Evolutionary conservation across 2,888 invertebrate species (phyloP).

Genomic region (Pterobdella sp.): DNA sequence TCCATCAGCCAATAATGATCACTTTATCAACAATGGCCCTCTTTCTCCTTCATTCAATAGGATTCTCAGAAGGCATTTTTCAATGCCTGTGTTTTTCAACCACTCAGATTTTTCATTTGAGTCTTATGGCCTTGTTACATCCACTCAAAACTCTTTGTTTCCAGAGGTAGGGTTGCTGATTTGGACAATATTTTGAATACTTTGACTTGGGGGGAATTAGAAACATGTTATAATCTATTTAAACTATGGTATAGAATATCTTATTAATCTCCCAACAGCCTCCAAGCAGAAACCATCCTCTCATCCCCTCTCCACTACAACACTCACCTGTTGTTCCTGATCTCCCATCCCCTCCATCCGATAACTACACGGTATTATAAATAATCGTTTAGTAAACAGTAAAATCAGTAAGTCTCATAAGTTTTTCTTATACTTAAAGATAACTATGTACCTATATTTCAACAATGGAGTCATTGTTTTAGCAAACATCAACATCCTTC

Average conservation of each 20-base stretch:
- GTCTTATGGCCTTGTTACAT: neutral
- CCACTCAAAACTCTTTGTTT: neutral
- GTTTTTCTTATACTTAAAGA: no score
- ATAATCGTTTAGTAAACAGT: no score
- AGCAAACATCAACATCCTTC: neutral
- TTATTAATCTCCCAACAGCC: no score
- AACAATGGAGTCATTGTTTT: no score
- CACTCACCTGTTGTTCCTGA: neutral
- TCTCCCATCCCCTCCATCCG: neutral
- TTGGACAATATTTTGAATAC: neutral
- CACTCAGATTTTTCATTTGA: neutral
- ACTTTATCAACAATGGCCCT: no score
- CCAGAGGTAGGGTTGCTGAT: neutral
- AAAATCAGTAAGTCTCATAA: no score
- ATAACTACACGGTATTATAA: conserved; percentile 12
- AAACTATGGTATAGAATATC: no score
- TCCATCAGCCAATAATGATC: no score
- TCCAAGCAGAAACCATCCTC: no score
- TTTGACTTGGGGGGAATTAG: no score
- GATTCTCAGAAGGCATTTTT: conserved; percentile 7
- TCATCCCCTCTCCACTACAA: neutral
- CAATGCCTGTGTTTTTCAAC: conserved; percentile 7
- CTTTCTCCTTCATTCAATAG: neutral
- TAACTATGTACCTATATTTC: no score
- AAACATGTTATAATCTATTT: no score